Base-by-base conservation (phyloP, 2,797 vertebrate genomes). In the Hoplostethus mediterraneus region DNA sequence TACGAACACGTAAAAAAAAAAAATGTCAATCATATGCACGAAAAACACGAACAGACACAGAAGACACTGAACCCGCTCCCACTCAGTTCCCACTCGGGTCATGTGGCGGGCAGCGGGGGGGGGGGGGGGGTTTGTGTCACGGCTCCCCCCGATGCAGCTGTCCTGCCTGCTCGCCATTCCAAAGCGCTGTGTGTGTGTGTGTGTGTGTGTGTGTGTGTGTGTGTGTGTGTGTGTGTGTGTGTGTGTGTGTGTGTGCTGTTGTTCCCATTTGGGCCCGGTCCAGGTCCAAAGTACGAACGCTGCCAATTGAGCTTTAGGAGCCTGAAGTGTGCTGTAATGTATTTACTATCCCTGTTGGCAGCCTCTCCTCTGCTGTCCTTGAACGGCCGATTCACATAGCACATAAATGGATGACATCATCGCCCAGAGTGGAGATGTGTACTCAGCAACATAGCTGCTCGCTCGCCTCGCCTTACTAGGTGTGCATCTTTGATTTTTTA, bases 341-440 rank as follows among this genome's bases (percentile, higher is more conserved):
- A 92, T 94, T 93, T 93, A 92, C 93, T 88, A 87, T 90, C 75
- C 81, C 65, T 66, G 76, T 80, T 92, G 88, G 92, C 88, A 90
- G 83, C 59, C 63, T 53, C 67, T 64, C n/a, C n/a, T 82, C 74
- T 73, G 75, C 73, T 90, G 89, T 94, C 92, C 91, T 91, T 79
- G 81, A 88, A 92, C 91, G 89, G 93, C 92, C 76, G 49, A 54
- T 48, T 78, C 79, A 59, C 81, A 83, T 61, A 79, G 80, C 84
- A 82, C 81, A 80, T 72, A 80, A 60, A 67, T 51, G 57, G 57
- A 71, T 93, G 92, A 94, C 88, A 80, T 93, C 91, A 93, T 71
- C 63, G 75, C 57, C 56, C 75, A 87, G 71, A 21, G 67, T 79
- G 85, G 81, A 82, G 86, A 63, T 63, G 85, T 77, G 67, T 56